Evolutionary conservation across 2,888 invertebrate species (phyloP), one percentile per base, ranked within the genome.

Genomic region (Horisme vitalbata): DNA sequence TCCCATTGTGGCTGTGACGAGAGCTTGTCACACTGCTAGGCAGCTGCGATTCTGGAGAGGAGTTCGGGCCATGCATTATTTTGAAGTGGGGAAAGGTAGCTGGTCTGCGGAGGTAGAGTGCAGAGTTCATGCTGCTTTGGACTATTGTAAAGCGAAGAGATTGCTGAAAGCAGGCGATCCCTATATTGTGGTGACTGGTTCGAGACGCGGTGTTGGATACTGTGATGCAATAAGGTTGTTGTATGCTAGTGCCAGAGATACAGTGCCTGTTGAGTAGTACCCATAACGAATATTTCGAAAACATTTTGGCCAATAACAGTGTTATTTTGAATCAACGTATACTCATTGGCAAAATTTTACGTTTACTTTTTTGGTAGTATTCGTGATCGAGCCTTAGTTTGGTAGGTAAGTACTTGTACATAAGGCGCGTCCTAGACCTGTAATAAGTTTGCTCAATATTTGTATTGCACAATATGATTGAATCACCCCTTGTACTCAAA

Each of bases 1-100:
- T 71, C 95, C 95, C 0, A 93, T 96, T 43, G 83, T 96, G 37
- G 93, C 94, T 3, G 91, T 96, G 6, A 95, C 95, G 0, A 86
- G 95, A 60, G 89, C 91, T 52, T 92, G 92, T 12, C 92, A 92
- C 59, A 92, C 93, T 4, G 93, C 95, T 1, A 83, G 95, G 43
- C 93, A 94, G 57, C 66, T 88, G 34, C 71, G 89, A 10, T 79
- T 92, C 52, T 91, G 88, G 83, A 75, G 89, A 55, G 89, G 90
- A 4, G 72, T 92, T 2, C 82, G 91, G 18, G 84, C 92, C 2
- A 66, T 92, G 57, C 87, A 91, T 65, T 92, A 91, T 46, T 87
- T 84, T 64, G 87, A 88, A 65, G 63, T 63, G 1, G 59, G 75
- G 10, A 81, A 68, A 61, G 57, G 54, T 8, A 71, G 52, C 47